Evolutionary conservation across 2,888 invertebrate genomes (phyloP), one percentile per base, ranked within the genome.

Genomic region (Teinopalpus imperialis): DNA sequence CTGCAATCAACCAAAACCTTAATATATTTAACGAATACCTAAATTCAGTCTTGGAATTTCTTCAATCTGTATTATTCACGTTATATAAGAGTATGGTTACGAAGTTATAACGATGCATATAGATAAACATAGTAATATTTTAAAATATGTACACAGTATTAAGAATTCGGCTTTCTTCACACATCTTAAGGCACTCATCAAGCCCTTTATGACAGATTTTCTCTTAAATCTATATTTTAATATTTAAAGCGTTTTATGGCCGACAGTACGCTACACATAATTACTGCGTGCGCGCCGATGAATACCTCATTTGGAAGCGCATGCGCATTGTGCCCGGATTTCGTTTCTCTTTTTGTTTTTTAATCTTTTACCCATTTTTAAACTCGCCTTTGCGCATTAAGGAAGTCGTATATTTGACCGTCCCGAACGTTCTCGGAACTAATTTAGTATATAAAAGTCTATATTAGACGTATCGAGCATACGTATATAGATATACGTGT

Each of bases 401-500:
- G 86, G 85, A 86, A 86, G 86, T 79, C 74, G 68, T 82, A 77
- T 68, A 63, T 69, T 63, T 60, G 54, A 61, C 53, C 61, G 59
- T 63, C 63, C 53, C 51, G 55, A 64, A 58, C 64, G 64, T 78
- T 80, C 79, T 57, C 53, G 62, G 81, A 82, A 85, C 79, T 76
- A 79, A 81, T 82, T 81, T 78, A 70, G 66, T 69, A 67, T 64
- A 77, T 77, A 75, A 75, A 74, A 76, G 56, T 64, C 72, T 66
- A 71, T 75, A 71, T 72, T 69, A 66, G 67, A 63, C 62, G 51
- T 53, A 63, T 65, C 64, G 64, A 65, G 70, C 56, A 52, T 59
- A 63, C 52, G 59, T 56, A 55, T 61, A 63, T 60, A 59, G n/a
- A n/a, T n/a, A n/a, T n/a, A n/a, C n/a, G n/a, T 57, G 52, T 63